Base-by-base conservation (phyloP, 2,888 invertebrate species). In the Drosophila hamatofila region DNA sequence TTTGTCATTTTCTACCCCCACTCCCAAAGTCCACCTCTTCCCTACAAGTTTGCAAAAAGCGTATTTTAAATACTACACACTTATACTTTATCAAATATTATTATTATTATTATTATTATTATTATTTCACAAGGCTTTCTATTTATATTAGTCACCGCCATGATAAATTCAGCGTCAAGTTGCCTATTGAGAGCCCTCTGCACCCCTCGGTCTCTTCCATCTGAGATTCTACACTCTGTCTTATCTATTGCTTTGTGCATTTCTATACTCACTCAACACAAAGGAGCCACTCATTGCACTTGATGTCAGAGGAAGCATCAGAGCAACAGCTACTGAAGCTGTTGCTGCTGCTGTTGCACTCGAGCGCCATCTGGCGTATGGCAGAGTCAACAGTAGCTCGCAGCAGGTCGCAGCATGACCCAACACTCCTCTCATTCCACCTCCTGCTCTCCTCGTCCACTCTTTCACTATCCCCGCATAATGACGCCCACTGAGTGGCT, bases 401-500 rank as follows among this genome's bases (percentile, higher is more conserved):
- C n/a, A 35, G 57, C 57, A 25, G 57, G 44, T 57, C 35, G 18
- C 25, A 18, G 46, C 37, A 21, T 48, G 58, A 27, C 21, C 41
- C 30, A 18, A 6, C 27, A 2, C 18, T 9, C n/a, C 27, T 23
- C 16, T 14, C 16, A 2, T 6, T 6, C 21, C 23, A 2, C 7
- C 23, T 35, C 35, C 35, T 23, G 16, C 21, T 18, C 49, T 33
- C 18, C 27, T 7, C 21, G 33, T 1, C 5, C 21, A 6, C 12
- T 42, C 21, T 3, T 18, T 2, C 14, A 23, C 23, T 37, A 52
- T 23, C 39, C 12, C 18, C 41, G 30, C 70, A 48, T 87, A 81
- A 80, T 83, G 85, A 55, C 68, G 58, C 71, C 81, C 89, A 67
- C 65, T 62, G 59, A 67, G 72, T 75, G 64, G 61, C 88, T 85